Evolutionary conservation across 2,888 invertebrate species (phyloP).

Genomic region (Pelosia muscerda): DNA sequence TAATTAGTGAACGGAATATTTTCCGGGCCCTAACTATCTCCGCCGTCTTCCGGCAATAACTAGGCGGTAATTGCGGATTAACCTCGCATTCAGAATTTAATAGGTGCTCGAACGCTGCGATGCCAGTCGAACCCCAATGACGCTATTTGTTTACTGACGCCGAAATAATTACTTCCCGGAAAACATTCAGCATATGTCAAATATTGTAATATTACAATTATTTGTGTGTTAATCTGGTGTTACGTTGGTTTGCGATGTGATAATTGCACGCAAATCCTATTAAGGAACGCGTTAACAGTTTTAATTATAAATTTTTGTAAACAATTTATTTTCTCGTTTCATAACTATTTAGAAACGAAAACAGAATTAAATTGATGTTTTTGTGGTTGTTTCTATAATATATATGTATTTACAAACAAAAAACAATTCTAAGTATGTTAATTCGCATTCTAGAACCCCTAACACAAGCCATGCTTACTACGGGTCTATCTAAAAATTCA

Average conservation of each 20-base stretch:
- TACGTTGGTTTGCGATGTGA: constrained; percentile 34
- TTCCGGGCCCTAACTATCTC: constrained; percentile 87
- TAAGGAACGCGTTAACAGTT: constrained; percentile 35
- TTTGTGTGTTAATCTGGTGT: constrained; percentile 45
- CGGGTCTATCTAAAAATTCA: constrained; percentile 22
- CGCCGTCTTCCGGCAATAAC: constrained; percentile 86
- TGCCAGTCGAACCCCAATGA: constrained; percentile 73
- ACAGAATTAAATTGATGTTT: too few relatives aligned
- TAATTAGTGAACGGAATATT: constrained; percentile 87
- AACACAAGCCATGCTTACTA: too few relatives aligned
- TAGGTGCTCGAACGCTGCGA: constrained; percentile 76
- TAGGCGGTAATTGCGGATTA: constrained; percentile 86
- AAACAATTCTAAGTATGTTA: too few relatives aligned
- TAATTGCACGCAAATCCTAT: constrained; percentile 39
- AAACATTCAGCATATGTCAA: constrained; percentile 61
- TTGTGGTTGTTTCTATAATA: too few relatives aligned
- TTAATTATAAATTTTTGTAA: constrained; percentile 32
- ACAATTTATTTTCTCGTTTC: constrained; percentile 11
- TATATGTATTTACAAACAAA: too few relatives aligned
- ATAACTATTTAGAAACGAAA: too few relatives aligned
- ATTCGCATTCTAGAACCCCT: too few relatives aligned
- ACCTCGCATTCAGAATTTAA: constrained; percentile 85
- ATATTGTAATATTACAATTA: constrained; percentile 43
- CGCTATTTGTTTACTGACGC: constrained; percentile 79
- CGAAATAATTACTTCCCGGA: constrained; percentile 77